Conservation (phyloP, 2,113 vertebrate genomes). For the Oncorhynchus mykiss region DNA sequence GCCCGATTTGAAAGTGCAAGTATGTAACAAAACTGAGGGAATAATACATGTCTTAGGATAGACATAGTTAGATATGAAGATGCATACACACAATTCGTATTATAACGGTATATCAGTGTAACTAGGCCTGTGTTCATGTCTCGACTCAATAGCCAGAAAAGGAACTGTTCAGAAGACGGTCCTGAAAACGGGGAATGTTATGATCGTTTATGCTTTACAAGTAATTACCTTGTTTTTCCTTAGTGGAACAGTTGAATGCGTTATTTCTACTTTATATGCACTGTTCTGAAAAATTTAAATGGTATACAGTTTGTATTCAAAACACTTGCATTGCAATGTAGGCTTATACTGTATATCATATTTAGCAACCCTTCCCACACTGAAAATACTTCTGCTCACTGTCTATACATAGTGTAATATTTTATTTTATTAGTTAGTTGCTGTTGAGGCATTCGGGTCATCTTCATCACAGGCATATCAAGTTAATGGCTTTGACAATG, state of each 20-base stretch:
- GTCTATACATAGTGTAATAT: background rate
- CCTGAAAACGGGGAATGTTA: conserved; percentile 63
- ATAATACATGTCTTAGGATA: background rate
- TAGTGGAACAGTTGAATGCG: background rate
- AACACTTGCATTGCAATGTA: conserved; percentile 24
- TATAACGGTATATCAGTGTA: conserved; percentile 59
- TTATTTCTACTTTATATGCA: background rate
- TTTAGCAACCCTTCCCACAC: background rate
- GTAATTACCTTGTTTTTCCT: background rate
- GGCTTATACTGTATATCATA: no score
- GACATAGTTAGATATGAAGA: no score
- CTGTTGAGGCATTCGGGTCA: background rate
- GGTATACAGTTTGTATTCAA: background rate
- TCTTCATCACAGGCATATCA: background rate
- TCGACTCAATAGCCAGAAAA: conserved; percentile 53
- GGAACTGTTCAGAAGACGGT: conserved; percentile 73
- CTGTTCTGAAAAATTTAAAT: background rate
- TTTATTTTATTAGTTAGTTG: conserved; percentile 1
- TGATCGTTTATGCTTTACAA: conserved; percentile 45
- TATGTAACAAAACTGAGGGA: no score
- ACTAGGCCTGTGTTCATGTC: conserved; percentile 60
- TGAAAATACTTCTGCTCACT: background rate
- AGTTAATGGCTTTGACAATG: background rate
- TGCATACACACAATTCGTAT: no score
- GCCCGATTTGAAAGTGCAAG: conserved; percentile 1